Percentiles rank a stretch among this genome's conserved stretches.
Conservation (phyloP, 2,888 invertebrate genomes). For the Pegoplata infirma region DNA sequence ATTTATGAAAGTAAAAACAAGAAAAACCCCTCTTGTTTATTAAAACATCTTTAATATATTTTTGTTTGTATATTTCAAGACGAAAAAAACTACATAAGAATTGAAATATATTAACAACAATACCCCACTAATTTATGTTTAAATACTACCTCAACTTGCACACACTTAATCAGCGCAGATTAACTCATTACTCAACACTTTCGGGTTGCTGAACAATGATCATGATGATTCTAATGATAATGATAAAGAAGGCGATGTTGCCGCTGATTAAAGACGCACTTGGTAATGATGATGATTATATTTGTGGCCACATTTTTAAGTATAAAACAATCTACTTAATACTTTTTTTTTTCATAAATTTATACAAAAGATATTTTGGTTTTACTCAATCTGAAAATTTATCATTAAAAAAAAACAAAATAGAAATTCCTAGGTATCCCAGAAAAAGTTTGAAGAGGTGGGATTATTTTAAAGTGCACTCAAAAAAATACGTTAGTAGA, state of each 20-base stretch:
- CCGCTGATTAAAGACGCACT: not conserved
- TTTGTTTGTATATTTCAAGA: not conserved
- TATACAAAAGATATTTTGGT: not conserved
- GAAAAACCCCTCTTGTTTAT: constrained; percentile 15
- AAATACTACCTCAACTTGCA: constrained; percentile 52
- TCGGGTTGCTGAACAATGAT: constrained; percentile 17
- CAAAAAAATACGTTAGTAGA: no score
- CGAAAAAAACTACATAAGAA: not conserved
- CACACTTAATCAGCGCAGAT: constrained; percentile 75
- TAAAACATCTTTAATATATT: constrained; percentile 8
- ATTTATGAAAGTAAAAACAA: constrained; percentile 32
- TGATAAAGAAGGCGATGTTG: no score
- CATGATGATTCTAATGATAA: constrained; percentile 21
- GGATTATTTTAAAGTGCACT: no score
- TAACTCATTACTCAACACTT: constrained; percentile 77
- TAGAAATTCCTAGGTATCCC: constrained; percentile 1
- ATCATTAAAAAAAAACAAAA: not conserved
- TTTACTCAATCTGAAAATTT: constrained; percentile 13
- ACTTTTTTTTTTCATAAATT: constrained; percentile 22
- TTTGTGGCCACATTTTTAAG: constrained; percentile 47
- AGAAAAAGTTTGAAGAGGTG: no score
- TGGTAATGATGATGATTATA: constrained; percentile 30
- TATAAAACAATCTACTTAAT: constrained; percentile 13
- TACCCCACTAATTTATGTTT: constrained; percentile 55
- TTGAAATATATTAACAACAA: constrained; percentile 44